A percentile compares a stretch with the other conserved stretches of the same genome.
Evolutionary conservation across 2,888 invertebrate genomes (phyloP).

Genomic region (Andrena praecox): DNA sequence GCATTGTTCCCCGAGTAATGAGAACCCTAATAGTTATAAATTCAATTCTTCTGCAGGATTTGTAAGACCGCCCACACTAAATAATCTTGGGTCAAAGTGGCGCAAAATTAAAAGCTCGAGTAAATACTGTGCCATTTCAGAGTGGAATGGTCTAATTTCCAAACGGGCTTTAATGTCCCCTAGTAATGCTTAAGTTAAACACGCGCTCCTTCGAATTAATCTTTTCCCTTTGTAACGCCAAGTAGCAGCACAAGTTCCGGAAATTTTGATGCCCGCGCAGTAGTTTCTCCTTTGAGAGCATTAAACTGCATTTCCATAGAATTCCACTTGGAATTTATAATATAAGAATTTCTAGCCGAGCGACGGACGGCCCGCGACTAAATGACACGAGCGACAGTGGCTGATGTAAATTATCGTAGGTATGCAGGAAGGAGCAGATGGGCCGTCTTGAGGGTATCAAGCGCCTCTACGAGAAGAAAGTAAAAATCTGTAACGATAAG

Average conservation of each 20-base stretch:
- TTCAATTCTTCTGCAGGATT: slow-evolving; percentile 7
- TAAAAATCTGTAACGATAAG: slow-evolving; percentile 55
- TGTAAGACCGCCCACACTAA: not conserved
- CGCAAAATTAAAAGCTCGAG: not conserved
- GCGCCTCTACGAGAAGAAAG: slow-evolving; percentile 26
- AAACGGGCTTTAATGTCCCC: too few species aligned
- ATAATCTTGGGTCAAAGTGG: not conserved
- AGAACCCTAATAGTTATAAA: slow-evolving; percentile 2
- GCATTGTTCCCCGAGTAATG: not conserved
- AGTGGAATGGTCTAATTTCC: too few species aligned
- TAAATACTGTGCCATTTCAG: not conserved
- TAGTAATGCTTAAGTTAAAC: not conserved
- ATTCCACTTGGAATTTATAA: slow-evolving; percentile 27
- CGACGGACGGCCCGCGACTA: not conserved
- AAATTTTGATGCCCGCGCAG: slow-evolving; percentile 9
- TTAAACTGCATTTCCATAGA: slow-evolving; percentile 38
- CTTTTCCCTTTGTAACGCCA: not conserved
- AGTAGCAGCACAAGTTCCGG: not conserved
- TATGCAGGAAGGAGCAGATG: slow-evolving; percentile 30
- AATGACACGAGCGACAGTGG: slow-evolving; percentile 28
- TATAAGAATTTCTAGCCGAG: not conserved
- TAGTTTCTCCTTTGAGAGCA: not conserved
- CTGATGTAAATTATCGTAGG: slow-evolving; percentile 47
- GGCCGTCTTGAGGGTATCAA: slow-evolving; percentile 34
- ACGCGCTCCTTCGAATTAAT: not conserved